Conservation (phyloP, 2,888 invertebrate genomes). For the Theretra japonica region DNA sequence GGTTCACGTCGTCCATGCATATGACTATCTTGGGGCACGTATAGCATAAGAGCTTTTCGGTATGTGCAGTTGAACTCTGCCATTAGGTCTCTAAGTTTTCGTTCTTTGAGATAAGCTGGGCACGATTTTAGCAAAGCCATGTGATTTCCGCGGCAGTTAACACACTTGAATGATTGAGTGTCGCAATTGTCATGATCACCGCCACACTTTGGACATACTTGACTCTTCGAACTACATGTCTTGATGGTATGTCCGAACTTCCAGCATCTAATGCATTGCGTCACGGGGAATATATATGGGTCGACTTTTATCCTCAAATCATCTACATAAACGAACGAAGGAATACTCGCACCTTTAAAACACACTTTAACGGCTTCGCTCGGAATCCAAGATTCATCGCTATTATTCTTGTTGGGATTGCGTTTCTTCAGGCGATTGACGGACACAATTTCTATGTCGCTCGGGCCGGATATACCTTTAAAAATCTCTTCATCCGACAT, state of each 20-base stretch:
- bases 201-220: constrained; percentile 32
- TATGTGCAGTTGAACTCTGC: constrained; percentile 31
- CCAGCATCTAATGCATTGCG: constrained; percentile 16
- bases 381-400: constrained; percentile 24
- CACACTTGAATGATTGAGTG: constrained; percentile 22
- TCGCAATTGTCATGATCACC: constrained; percentile 31
- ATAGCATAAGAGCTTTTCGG: constrained; percentile 9
- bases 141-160: constrained; percentile 30
- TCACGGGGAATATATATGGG: constrained; percentile 17
- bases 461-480: constrained; percentile 2
- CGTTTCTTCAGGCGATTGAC: constrained; percentile 23
- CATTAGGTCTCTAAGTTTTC: constrained; percentile 27
- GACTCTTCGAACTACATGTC: constrained; percentile 16
- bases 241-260: too few relatives aligned
- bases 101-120: constrained; percentile 29
- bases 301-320: constrained; percentile 6
- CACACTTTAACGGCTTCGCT: constrained; percentile 39
- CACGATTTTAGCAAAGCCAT: constrained; percentile 29
- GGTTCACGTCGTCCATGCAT: background rate
- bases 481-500: constrained; percentile 29
- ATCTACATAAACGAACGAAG: constrained; percentile 1
- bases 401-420: background rate
- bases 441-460: constrained; percentile 14
- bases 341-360: constrained; percentile 25
- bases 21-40: background rate